Base-by-base conservation (phyloP, 2,113 vertebrate genomes). In the Heterotis niloticus region DNA sequence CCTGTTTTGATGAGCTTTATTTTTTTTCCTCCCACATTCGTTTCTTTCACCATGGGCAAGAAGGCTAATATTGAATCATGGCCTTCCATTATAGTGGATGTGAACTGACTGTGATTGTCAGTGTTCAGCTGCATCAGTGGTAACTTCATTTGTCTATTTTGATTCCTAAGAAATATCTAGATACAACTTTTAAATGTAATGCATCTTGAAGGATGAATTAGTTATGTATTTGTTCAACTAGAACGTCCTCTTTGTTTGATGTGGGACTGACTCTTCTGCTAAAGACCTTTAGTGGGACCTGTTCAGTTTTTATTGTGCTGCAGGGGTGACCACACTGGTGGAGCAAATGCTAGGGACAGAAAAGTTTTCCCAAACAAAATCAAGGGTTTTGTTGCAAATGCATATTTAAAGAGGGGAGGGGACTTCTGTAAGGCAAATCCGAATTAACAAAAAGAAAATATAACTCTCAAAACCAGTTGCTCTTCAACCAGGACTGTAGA, bases 61-160 rank as follows among this genome's bases (percentile, higher is more conserved):
- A 24, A 20, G 64, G 66, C 52, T 65, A 64, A 16, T 44, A 77
- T 44, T 67, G 24, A 26, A 77, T 34, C 76, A 2, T 24, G 12
- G 80, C 78, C 80, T 83, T 83, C 76, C 71, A 77, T 74, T 78
- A 80, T 28, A 68, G 16, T 28, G 23, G 52, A 17, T 20, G 11
- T 24, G 23, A 24, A 68, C 78, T 66, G 51, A 67, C 67, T 64
- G 57, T 57, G 11, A 44, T 23, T 54, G 20, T 64, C 14, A 23
- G 64, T 73, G 69, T 62, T 3, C 59, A 62, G 59, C 20, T 17
- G 59, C 59, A 28, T 57, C 14, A 13, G 16, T 74, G 71, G 52
- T 51, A 51, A 56, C 57, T 57, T 28, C n/a, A n/a, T 24, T 56
- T 17, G 23, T 74, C 52, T 74, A 12, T 14, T 20, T 56, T 74